A percentile compares a stretch with the other conserved stretches of the same genome.
Conservation (phyloP, 2,888 invertebrate genomes). For the Andrena bucephala region DNA sequence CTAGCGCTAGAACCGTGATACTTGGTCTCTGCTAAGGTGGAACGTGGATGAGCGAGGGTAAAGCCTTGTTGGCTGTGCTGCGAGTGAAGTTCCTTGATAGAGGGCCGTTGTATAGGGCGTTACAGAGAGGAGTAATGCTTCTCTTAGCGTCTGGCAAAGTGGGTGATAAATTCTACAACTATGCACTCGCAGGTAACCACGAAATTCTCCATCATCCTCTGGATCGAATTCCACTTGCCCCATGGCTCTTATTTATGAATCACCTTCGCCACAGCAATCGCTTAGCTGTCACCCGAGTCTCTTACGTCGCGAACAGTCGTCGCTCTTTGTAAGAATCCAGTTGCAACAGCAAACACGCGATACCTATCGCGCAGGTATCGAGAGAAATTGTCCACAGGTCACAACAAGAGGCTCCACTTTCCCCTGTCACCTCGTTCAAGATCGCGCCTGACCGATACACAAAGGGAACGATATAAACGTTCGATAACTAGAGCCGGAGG, state of each 20-base stretch:
- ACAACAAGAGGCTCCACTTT: slow-evolving; percentile 21
- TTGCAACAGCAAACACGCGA: slow-evolving; percentile 26
- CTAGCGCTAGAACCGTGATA: background rate
- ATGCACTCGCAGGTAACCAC: too few relatives aligned
- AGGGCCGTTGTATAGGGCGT: background rate
- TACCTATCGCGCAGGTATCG: slow-evolving; percentile 13
- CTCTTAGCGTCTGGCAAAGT: too few relatives aligned
- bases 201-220: too few relatives aligned
- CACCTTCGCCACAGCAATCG: too few relatives aligned
- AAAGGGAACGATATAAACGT: slow-evolving; percentile 52
- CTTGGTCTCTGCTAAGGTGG: background rate
- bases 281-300: background rate
- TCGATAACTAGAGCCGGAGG: slow-evolving; percentile 43
- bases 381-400: slow-evolving; percentile 7
- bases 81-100: background rate
- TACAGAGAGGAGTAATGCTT: background rate
- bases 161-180: too few relatives aligned
- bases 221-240: too few relatives aligned
- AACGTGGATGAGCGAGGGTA: slow-evolving; percentile 9
- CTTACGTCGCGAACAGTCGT: background rate
- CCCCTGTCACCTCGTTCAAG: background rate
- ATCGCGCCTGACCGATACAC: background rate
- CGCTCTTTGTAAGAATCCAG: background rate
- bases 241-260: too few relatives aligned
- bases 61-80: background rate